Evolutionary conservation across 2,888 invertebrate species (phyloP).

Genomic region (Euplexia lucipara): DNA sequence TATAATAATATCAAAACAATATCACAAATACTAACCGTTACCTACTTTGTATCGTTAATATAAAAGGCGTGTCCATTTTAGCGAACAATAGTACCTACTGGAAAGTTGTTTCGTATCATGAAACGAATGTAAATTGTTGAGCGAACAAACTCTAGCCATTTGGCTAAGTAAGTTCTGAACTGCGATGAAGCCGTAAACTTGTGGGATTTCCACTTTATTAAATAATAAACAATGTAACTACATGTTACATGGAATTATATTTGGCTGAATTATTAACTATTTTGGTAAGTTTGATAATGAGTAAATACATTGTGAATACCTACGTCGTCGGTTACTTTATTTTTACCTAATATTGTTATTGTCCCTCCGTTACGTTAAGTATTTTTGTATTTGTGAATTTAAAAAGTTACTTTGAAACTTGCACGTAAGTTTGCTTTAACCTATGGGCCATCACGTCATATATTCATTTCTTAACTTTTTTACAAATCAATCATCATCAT

Average conservation of each 20-base stretch:
- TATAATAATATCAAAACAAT: background rate
- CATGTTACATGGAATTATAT: slow-evolving; percentile 60
- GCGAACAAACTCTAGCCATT: slow-evolving; percentile 73
- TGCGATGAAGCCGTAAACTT: slow-evolving; percentile 74
- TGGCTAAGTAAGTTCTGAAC: slow-evolving; percentile 75
- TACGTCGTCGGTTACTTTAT: slow-evolving; percentile 3
- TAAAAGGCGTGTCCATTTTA: slow-evolving; percentile 59
- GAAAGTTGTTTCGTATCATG: slow-evolving; percentile 66
- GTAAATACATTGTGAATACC: background rate
- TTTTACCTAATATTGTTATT: background rate
- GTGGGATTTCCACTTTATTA: slow-evolving; percentile 77
- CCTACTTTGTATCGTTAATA: slow-evolving; percentile 40
- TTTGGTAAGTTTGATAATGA: slow-evolving; percentile 39
- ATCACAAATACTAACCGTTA: slow-evolving; percentile 6
- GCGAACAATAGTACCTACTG: slow-evolving; percentile 55
- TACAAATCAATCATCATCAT: too few species aligned
- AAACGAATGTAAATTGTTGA: slow-evolving; percentile 75
- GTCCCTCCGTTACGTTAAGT: too few species aligned
- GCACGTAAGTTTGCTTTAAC: too few species aligned
- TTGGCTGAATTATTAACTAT: slow-evolving; percentile 43
- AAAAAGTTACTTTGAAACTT: too few species aligned
- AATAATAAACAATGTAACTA: slow-evolving; percentile 75
- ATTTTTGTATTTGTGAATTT: too few species aligned
- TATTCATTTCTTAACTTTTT: too few species aligned
- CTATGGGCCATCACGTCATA: too few species aligned